Base-by-base conservation (phyloP, 1,140 invertebrate genomes). In the Heliconius hewitsoni region DNA sequence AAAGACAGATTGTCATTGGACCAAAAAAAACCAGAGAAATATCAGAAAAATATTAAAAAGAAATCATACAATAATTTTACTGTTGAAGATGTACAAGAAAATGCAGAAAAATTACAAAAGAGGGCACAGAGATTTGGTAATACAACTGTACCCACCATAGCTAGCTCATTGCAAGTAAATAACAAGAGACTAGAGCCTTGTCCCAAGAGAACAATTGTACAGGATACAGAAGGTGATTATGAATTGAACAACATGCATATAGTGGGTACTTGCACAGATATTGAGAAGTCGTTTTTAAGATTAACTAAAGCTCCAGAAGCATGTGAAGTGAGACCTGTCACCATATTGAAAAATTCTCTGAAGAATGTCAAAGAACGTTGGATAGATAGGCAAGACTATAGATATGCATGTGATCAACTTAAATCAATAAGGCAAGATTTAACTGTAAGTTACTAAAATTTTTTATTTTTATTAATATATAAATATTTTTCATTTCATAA, bases 351-450 rank as follows among this genome's bases (percentile, higher is more conserved):
- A 85, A 96, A 96, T 92, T 98, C 98, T 66, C 95, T 99, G 84
- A 96, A 96, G 87, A 97, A 98, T 95, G 98, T 99, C 1, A 98
- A 99, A 94, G 96, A 97, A 76, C 97, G 97, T 83, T 99, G 99
- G 98, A 96, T 97, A 74, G 95, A 96, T 75, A 98, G 97, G 88
- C 97, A 97, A 88, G 98, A 99, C 95, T 99, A 99, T 95, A 96
- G 96, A 93, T 99, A 99, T 95, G 97, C 98, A 76, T 99, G 98
- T 95, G 98, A 99, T 96, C 99, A 99, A 95, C 95, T 99, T 46
- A 99, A 99, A 95, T 99, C 98, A 19, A 99, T 99, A 87, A 95
- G 99, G 85, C 99, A 99, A 95, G 99, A 99, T 96, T 95, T 99
- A 84, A 99, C 99, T 74, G 99, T 98, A 95, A 96, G 96, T 95